Evolutionary conservation across 2,113 vertebrate species (phyloP), one percentile per base, ranked within the genome.

Genomic region (Eolophus roseicapilla): DNA sequence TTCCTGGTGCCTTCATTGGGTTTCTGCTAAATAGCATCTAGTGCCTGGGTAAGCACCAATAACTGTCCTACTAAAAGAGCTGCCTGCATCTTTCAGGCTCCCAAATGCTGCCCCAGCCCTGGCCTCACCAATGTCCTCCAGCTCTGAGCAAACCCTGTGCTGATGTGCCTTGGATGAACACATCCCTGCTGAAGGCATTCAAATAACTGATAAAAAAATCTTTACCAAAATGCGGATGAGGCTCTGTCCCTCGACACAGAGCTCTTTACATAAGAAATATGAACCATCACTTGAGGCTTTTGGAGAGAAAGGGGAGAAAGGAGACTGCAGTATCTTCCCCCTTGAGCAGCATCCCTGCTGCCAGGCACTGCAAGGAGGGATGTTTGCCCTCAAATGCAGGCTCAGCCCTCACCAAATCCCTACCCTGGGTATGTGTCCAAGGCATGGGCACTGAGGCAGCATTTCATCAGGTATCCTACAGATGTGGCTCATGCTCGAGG

Each of bases 161-260:
- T 4, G 0, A 17, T 1, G 11, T 2, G 2, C 27, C 68, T 31
- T 27, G 28, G 18, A 15, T 2, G 1, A 60, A 43, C 1, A 1
- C 39, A 62, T 70, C 35, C 46, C 53, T 2, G 10, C 64, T 41
- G 64, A 31, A 68, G n/a, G 62, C 27, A 29, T 24, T 59, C 46
- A 41, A 35, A 24, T 15, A 35, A 43, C 12, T 14, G 9, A 17
- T 31, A 28, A 46, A 77, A 43, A 19, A 39, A 13, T 33, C 53
- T 39, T 21, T 12, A 82, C 20, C 33, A 46, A 74, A 82, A 52
- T 16, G 53, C 6, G 16, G 23, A n/a, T 50, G 35, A 82, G 46
- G 17, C 19, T 37, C 43, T 64, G 29, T 88, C 63, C 39, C n/a
- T 47, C 28, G 39, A 62, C 43, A 28, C 19, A 57, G 43, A 57